Evolutionary conservation across 2,888 invertebrate species (phyloP), one percentile per base, ranked within the genome.

Genomic region (Drosophila macrothrix): DNA sequence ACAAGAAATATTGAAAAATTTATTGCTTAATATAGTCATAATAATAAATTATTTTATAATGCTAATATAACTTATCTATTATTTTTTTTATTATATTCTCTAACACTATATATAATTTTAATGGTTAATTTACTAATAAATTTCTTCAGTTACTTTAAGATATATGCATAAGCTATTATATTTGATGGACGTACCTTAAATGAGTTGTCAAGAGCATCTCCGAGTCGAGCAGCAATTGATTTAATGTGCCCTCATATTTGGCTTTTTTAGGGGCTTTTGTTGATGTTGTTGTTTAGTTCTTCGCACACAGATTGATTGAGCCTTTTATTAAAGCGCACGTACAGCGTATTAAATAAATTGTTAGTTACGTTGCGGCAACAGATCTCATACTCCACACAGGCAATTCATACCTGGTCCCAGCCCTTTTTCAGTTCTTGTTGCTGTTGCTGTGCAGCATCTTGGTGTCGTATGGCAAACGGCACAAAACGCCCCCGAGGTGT

Each of bases 281-380:
- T 66, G 62, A 35, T 43, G 55, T 22, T 55, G 78, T 43, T 73
- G 62, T 63, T 79, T 63, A 71, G 88, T 65, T 88, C 72, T 73
- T 72, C 61, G 73, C 72, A 41, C 73, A 56, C 91, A 90, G 86
- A 87, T 87, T 89, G 91, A 87, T 90, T 86, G 84, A 89, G 88
- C 88, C 81, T 82, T 90, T 83, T 90, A 90, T 88, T 90, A 88
- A 91, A 83, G 84, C 90, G 90, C 92, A 92, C 92, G 92, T 92
- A 91, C 84, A 83, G 83, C 90, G 83, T 90, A 92, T 92, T 92
- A 92, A 92, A 92, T 91, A 92, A 92, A 92, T 92, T 92, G 91
- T 92, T 90, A 92, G 89, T 91, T 92, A 92, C 90, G 90, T 91
- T 79, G 69, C 76, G 71, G 85, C 76, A 75, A 61, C 73, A 68